Conservation (phyloP, 2,113 vertebrate species). For the Clupea harengus region DNA sequence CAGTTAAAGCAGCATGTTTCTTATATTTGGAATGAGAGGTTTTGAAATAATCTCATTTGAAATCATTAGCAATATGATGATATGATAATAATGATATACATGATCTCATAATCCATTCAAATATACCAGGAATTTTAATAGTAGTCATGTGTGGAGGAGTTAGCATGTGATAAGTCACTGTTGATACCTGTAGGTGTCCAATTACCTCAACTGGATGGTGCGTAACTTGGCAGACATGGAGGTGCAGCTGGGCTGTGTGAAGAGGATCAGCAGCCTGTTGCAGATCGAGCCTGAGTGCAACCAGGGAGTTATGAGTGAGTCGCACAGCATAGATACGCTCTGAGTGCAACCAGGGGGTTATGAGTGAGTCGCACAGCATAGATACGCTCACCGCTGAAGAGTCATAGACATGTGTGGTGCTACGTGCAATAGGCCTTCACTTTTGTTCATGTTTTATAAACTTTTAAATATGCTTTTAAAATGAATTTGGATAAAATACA, state of each 20-base stretch:
- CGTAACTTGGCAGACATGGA: slow-evolving; percentile 98
- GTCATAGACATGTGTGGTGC: too few relatives aligned
- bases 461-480: too few relatives aligned
- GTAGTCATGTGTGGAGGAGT: neutral
- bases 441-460: too few relatives aligned
- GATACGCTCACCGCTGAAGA: slow-evolving; percentile 32
- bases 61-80: neutral
- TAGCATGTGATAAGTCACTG: neutral
- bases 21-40: neutral
- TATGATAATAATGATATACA: neutral
- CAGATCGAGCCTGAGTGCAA: slow-evolving; percentile 92
- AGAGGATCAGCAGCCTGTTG: slow-evolving; percentile 89
- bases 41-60: too few relatives aligned
- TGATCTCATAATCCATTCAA: neutral
- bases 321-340: slow-evolving; percentile 38
- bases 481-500: too few relatives aligned
- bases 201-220: slow-evolving; percentile 99
- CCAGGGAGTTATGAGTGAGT: slow-evolving; percentile 91
- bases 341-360: slow-evolving; percentile 90
- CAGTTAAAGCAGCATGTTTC: neutral
- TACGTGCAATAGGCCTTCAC: too few relatives aligned
- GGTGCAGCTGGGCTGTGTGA: slow-evolving; percentile 93
- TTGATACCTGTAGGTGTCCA: slow-evolving; percentile 81
- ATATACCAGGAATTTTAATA: neutral
- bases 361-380: slow-evolving; percentile 77